A percentile compares a stretch with the other conserved stretches of the same genome.
Evolutionary conservation across 2,113 vertebrate genomes (phyloP).

Genomic region (Seriola rivoliana): DNA sequence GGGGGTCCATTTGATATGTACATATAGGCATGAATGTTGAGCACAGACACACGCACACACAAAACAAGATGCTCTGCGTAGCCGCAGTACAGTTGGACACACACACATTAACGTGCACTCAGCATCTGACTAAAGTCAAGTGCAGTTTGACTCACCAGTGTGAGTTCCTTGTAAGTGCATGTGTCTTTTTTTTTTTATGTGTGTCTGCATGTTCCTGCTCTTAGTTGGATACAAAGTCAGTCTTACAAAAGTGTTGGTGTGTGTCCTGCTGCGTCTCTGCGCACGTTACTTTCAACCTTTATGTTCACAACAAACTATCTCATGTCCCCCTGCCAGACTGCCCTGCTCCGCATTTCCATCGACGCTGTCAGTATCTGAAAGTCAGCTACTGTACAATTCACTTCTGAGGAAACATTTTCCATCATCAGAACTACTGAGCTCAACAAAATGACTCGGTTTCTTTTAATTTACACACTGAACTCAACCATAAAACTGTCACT

Average conservation of each 20-base stretch:
- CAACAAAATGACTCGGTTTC: background rate
- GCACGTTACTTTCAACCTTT: slow-evolving; percentile 4
- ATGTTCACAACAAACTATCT: slow-evolving; percentile 2
- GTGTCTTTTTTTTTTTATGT: background rate
- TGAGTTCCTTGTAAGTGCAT: background rate
- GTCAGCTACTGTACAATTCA: slow-evolving; percentile 2
- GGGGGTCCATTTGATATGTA: slow-evolving; percentile 57
- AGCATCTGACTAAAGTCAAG: slow-evolving; percentile 22
- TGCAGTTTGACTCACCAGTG: slow-evolving; percentile 17
- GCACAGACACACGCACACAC: slow-evolving; percentile 24
- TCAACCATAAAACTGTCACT: background rate
- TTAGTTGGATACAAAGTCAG: slow-evolving; percentile 6
- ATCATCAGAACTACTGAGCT: background rate
- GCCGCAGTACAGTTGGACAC: slow-evolving; percentile 2
- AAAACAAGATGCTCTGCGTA: background rate
- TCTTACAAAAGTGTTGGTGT: background rate
- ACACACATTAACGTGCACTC: slow-evolving; percentile 26
- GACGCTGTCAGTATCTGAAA: background rate
- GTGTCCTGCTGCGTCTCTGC: slow-evolving; percentile 11
- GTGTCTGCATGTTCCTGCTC: background rate
- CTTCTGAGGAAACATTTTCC: slow-evolving; percentile 29
- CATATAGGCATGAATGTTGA: slow-evolving; percentile 46
- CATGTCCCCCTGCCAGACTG: background rate
- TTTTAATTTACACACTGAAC: slow-evolving; percentile 1
- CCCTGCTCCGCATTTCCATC: slow-evolving; percentile 4